Evolutionary conservation across 2,888 invertebrate species (phyloP), one percentile per base, ranked within the genome.

Genomic region (Rhodophaea formosa): DNA sequence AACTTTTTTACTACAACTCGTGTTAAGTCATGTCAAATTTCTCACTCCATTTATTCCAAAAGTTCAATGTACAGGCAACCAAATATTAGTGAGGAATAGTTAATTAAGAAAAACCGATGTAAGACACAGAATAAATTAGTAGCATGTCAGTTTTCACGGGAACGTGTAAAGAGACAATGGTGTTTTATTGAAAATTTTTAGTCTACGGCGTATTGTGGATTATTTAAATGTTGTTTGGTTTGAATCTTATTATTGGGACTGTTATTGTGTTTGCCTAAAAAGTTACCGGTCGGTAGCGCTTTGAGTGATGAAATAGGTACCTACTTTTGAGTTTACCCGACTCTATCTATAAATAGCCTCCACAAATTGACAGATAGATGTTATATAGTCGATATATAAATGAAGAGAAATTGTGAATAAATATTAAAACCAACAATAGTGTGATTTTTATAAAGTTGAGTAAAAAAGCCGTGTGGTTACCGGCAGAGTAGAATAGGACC

Each of bases 91-190:
- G 61, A 61, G 53, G 82, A 80, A 86, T 87, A 72, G 78, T 78
- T 88, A 86, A 88, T 85, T 84, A 85, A 80, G 72, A 70, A 67
- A 68, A 66, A 75, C 79, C 77, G 75, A 75, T 72, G 72, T 72
- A 80, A 80, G 80, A 76, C 81, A 76, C 74, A 68, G 88, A 79
- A 90, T 88, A 89, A 84, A 89, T 90, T 90, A 89, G 84, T 71
- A 44, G 59, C 53, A 53, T 77, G 90, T 80, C 81, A 88, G 51
- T 75, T 89, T 88, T 90, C 81, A 87, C 90, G 81, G 68, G 53
- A 59, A 68, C 42, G 74, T 85, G 90, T 75, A 87, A 86, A 84
- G 80, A 83, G 83, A 83, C 74, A 75, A 72, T 74, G 66, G 69
- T 79, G 86, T 88, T 87, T 68, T 81, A 82, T 82, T 79, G 79